These are phyloP conservation scores for Leucoraja ocellata DNA, from an alignment of 2,797 vertebrate species.

Conservation along the genomic window DNA sequence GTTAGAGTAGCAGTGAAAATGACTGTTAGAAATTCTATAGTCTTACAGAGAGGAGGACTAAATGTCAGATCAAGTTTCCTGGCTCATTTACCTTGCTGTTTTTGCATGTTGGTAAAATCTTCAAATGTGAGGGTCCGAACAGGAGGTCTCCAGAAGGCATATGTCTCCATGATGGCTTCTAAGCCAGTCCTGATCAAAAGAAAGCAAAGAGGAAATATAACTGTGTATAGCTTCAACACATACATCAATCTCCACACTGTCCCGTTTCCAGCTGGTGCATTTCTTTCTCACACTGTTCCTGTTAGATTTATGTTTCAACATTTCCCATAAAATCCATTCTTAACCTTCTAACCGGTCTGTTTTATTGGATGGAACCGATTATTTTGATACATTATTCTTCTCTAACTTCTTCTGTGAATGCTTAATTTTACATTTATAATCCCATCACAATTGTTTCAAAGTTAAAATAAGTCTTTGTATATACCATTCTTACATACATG, in stretches of 20 bases:
- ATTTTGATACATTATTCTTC: neutral
- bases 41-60: neutral
- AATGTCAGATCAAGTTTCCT: neutral
- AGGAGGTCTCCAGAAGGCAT: slow-evolving; percentile 96
- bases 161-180: slow-evolving; percentile 98
- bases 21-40: neutral
- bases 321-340: slow-evolving; percentile 26
- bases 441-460: neutral
- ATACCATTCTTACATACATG: neutral
- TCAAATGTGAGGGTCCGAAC: slow-evolving; percentile 95
- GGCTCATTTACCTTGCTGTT: slow-evolving; percentile 78
- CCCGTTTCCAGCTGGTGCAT: slow-evolving; percentile 56
- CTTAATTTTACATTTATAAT: neutral
- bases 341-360: neutral
- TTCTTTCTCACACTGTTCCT: slow-evolving; percentile 34
- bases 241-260: slow-evolving; percentile 65
- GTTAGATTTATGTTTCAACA: slow-evolving; percentile 33
- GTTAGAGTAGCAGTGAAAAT: neutral
- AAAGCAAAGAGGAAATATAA: slow-evolving; percentile 51
- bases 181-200: slow-evolving; percentile 74
- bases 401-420: neutral
- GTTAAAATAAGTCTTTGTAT: neutral
- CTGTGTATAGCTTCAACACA: slow-evolving; percentile 57
- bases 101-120: slow-evolving; percentile 98
- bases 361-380: neutral